Percentiles rank a stretch among this genome's conserved stretches.
Conservation (phyloP, 2,113 vertebrate species). For the Ardeotis arabs region DNA sequence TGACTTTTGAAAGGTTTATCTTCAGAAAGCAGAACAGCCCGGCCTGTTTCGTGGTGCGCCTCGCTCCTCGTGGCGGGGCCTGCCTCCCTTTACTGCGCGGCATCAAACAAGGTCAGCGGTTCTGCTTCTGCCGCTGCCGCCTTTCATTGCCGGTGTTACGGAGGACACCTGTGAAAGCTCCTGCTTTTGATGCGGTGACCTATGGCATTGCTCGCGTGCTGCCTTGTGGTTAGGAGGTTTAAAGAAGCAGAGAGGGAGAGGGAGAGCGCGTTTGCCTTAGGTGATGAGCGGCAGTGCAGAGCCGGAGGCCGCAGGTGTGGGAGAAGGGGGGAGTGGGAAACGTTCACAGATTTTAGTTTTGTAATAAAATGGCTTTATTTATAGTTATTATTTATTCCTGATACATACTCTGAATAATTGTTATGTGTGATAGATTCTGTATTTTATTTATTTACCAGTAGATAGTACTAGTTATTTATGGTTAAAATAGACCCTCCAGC, state of each 20-base stretch:
- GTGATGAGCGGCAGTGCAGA: constrained; percentile 71
- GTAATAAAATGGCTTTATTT: neutral
- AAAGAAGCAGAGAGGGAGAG: constrained; percentile 53
- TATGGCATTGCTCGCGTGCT: constrained; percentile 35
- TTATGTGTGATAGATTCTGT: neutral
- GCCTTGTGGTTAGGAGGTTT: constrained; percentile 62
- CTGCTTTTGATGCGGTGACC: constrained; percentile 70
- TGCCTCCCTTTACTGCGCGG: constrained; percentile 4
- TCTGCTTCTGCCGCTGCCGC: neutral
- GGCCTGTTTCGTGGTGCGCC: neutral
- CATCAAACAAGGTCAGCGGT: constrained; percentile 64
- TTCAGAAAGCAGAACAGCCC: neutral
- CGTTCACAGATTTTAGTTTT: neutral
- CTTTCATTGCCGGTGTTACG: constrained; percentile 41
- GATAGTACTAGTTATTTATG: neutral
- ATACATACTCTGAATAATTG: neutral
- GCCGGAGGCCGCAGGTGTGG: neutral
- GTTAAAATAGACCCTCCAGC: neutral
- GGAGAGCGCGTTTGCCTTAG: constrained; percentile 65
- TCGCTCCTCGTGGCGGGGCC: neutral
- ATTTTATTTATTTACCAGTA: neutral
- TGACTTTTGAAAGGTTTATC: neutral
- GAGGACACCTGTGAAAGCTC: constrained; percentile 59
- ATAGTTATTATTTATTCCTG: neutral
- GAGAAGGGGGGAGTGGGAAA: neutral